These are phyloP conservation scores for Eclectus roratus DNA, from an alignment of 2,113 vertebrate genomes.

Conservation along the genomic window DNA sequence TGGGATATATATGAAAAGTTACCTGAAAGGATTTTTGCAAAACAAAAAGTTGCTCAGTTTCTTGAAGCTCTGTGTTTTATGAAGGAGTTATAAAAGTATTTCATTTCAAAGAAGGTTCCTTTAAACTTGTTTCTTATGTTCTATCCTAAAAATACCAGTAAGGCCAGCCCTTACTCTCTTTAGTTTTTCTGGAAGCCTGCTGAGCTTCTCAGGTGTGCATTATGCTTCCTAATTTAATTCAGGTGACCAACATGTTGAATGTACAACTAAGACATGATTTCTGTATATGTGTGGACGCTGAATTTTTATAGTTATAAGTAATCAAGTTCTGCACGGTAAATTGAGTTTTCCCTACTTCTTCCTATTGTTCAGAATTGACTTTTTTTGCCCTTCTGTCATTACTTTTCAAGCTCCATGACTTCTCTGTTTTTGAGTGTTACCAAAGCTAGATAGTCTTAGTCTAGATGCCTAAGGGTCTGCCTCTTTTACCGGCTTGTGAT, in stretches of 20 bases:
- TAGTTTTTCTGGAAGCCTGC: background rate
- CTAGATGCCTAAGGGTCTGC: background rate
- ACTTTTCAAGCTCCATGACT: background rate
- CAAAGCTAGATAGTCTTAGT: fast-evolving
- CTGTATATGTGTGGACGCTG: background rate
- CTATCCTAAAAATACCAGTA: background rate
- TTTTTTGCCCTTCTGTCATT: background rate
- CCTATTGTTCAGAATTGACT: background rate
- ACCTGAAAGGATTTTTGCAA: background rate
- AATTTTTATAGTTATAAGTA: background rate
- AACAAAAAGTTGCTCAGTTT: background rate
- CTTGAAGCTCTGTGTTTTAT: background rate
- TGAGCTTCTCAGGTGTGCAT: background rate
- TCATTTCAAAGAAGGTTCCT: background rate
- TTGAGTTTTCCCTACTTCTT: background rate
- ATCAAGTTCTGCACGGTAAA: background rate
- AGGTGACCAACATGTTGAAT: background rate
- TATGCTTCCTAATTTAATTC: background rate
- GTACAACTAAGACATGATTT: background rate
- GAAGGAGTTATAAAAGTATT: background rate
- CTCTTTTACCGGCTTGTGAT: background rate
- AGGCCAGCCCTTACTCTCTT: background rate
- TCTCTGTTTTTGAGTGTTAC: background rate
- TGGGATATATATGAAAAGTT: background rate
- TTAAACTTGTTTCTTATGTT: background rate